Percentiles rank a stretch among this genome's conserved stretches.
These are phyloP conservation scores for mouse (Mus musculus) DNA, from an alignment of 2,113 vertebrate species.

Conservation along the genomic window GRCm39 chr12:15605501-15606000, in stretches of 20 bases:
- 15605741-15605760: conserved; percentile 59
- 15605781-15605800: background rate
- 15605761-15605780: conserved; percentile 59
- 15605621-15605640: conserved; percentile 13
- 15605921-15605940: background rate
- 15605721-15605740: conserved; percentile 65
- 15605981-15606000: conserved; percentile 61
- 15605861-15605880: background rate
- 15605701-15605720: background rate
- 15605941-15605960: conserved; percentile 61
- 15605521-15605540: conserved; percentile 24
- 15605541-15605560: conserved; percentile 8
- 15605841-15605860: conserved; percentile 59
- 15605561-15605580: conserved; percentile 66
- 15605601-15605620: background rate
- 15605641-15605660: background rate
- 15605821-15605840: background rate
- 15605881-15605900: conserved; percentile 45
- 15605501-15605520: conserved; percentile 41
- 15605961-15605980: conserved; percentile 13
- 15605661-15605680: background rate
- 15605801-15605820: background rate
- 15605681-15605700: background rate
- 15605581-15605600: conserved; percentile 60
- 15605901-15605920: conserved; percentile 26